Percentiles rank a stretch among this genome's conserved stretches.
Evolutionary conservation across 2,888 invertebrate genomes (phyloP).

Genomic region (Arge pagana): DNA sequence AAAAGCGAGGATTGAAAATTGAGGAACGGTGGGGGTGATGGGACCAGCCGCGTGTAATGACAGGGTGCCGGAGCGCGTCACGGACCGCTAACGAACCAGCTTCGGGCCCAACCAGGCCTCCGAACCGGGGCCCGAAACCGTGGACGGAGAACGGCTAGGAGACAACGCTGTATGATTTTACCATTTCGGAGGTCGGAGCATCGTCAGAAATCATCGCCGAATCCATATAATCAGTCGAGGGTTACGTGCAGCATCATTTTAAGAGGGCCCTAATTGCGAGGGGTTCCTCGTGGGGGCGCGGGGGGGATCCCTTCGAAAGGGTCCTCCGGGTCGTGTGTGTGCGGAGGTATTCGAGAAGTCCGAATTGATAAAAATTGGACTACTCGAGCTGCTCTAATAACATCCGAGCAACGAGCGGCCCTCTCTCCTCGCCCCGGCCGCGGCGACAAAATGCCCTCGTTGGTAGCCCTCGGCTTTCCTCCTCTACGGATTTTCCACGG

Average conservation of each 20-base stretch:
- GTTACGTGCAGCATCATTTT: slow-evolving; percentile 48
- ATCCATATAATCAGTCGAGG: slow-evolving; percentile 51
- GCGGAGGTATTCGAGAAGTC: slow-evolving; percentile 8
- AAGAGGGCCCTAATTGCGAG: slow-evolving; percentile 30
- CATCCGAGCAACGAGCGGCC: too few relatives aligned
- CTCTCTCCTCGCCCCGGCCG: too few relatives aligned
- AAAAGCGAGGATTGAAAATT: slow-evolving; percentile 42
- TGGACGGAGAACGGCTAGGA: too few relatives aligned
- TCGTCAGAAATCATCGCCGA: slow-evolving; percentile 53
- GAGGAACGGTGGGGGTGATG: slow-evolving; percentile 49
- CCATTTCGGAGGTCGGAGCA: slow-evolving; percentile 46
- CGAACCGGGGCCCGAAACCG: slow-evolving; percentile 41
- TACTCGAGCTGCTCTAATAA: slow-evolving; percentile 3
- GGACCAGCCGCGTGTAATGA: slow-evolving; percentile 54
- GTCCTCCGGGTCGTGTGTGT: too few relatives aligned
- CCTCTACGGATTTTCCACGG: too few relatives aligned
- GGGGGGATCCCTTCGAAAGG: not conserved
- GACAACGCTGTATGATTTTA: slow-evolving; percentile 53
- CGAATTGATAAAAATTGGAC: slow-evolving; percentile 14
- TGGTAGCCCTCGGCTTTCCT: too few relatives aligned
- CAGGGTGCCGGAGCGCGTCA: slow-evolving; percentile 51
- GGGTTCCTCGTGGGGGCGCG: not conserved
- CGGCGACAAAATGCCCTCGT: too few relatives aligned
- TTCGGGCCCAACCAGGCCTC: slow-evolving; percentile 31
- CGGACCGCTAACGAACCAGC: slow-evolving; percentile 53